Evolutionary conservation across 2,113 vertebrate genomes (phyloP).

Genomic region (Daubentonia madagascariensis): DNA sequence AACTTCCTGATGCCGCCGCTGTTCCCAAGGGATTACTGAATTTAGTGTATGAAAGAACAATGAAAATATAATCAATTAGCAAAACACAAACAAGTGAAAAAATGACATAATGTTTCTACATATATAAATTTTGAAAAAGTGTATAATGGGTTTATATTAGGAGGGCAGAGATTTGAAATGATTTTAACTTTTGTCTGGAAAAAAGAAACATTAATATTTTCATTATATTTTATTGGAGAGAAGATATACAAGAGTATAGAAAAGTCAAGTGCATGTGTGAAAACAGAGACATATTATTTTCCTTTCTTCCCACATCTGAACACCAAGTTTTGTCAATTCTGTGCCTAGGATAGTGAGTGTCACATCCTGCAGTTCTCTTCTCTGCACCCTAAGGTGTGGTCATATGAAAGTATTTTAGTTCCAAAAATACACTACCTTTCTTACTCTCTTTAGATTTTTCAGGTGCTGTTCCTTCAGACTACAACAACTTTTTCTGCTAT

Average conservation of each 20-base stretch:
- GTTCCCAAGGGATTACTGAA: neutral
- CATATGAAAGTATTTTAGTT: neutral
- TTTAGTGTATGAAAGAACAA: neutral
- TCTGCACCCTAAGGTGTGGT: neutral
- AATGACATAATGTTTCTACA: neutral
- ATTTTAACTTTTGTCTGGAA: neutral
- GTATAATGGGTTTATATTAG: neutral
- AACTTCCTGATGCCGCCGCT: neutral
- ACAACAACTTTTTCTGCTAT: neutral
- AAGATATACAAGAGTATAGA: neutral
- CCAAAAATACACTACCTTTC: neutral
- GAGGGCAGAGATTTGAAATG: neutral
- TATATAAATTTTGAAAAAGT: neutral
- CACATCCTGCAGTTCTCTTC: neutral
- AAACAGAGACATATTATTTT: neutral
- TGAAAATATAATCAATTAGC: neutral
- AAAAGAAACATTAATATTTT: neutral
- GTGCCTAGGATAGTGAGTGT: neutral
- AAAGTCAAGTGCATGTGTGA: neutral
- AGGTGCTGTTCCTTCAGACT: neutral
- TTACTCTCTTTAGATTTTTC: neutral
- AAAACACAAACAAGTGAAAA: neutral
- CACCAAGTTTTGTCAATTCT: neutral
- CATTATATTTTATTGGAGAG: neutral
- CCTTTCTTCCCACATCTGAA: neutral